These are phyloP conservation scores for Drosophila virilis DNA, from an alignment of 1,140 invertebrate species.

Conservation along the genomic window DNA sequence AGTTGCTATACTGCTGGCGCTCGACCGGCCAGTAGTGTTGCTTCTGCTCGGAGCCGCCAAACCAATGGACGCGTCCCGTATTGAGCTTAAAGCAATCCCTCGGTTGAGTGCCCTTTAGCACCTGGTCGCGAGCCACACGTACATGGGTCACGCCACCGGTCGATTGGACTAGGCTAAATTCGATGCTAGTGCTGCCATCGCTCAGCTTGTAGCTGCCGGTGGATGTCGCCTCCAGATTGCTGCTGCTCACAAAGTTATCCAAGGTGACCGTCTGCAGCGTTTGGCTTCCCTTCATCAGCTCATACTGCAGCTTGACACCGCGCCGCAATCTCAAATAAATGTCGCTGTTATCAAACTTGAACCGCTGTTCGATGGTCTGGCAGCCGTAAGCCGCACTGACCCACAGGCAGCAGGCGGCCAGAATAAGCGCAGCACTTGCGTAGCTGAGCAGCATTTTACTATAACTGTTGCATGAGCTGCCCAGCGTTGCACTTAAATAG, in stretches of 20 bases:
- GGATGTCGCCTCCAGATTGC: slow-evolving; percentile 50
- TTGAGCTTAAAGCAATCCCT: slow-evolving; percentile 71
- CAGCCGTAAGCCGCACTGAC: slow-evolving; percentile 22
- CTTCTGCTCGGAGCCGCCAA: slow-evolving; percentile 86
- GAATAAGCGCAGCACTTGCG: slow-evolving; percentile 19
- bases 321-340: slow-evolving; percentile 68
- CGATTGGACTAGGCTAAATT: slow-evolving; percentile 58
- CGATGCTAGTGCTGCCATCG: slow-evolving; percentile 56
- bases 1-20: slow-evolving; percentile 86
- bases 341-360: slow-evolving; percentile 70
- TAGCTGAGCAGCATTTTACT: slow-evolving; percentile 39
- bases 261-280: slow-evolving; percentile 67
- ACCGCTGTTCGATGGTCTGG: slow-evolving; percentile 64
- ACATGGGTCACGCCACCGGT: slow-evolving; percentile 62
- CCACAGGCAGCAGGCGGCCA: slow-evolving; percentile 41
- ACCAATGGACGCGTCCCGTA: slow-evolving; percentile 85
- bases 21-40: slow-evolving; percentile 89
- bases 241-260: slow-evolving; percentile 66
- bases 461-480: slow-evolving; percentile 6
- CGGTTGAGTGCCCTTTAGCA: slow-evolving; percentile 59
- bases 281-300: slow-evolving; percentile 69
- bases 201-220: slow-evolving; percentile 53
- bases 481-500: slow-evolving; percentile 15
- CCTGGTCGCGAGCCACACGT: slow-evolving; percentile 62
- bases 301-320: slow-evolving; percentile 65